Evolutionary conservation across 2,888 invertebrate genomes (phyloP).

Genomic region (Aspidiotus rigidus): DNA sequence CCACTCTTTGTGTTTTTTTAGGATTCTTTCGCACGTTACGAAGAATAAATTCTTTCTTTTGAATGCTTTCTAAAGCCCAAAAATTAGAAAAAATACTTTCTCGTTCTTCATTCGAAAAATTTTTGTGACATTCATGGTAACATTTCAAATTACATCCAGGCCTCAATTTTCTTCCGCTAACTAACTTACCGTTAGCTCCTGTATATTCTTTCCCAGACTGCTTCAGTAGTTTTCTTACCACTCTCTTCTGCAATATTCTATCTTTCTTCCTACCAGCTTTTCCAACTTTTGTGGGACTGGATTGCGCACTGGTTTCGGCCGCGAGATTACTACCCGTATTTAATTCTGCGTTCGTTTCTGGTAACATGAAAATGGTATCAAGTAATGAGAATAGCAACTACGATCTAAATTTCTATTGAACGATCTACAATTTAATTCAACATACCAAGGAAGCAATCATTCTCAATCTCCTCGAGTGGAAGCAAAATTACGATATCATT

Average conservation of each 20-base stretch:
- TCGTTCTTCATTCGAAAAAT: conserved; percentile 14
- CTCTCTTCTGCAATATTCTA: not conserved
- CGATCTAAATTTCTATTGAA: too few relatives aligned
- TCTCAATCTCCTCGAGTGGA: too few relatives aligned
- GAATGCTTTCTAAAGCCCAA: conserved; percentile 8
- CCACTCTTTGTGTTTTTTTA: conserved; percentile 4
- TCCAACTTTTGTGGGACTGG: too few relatives aligned
- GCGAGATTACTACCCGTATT: too few relatives aligned
- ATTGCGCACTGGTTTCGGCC: too few relatives aligned
- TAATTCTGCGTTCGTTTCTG: too few relatives aligned
- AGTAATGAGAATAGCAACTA: too few relatives aligned
- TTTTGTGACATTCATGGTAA: conserved; percentile 6
- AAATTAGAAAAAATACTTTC: conserved; percentile 11
- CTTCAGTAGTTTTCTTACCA: conserved; percentile 5
- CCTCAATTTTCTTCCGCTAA: conserved; percentile 5
- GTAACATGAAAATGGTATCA: too few relatives aligned
- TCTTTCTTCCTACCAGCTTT: not conserved
- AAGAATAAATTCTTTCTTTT: conserved; percentile 9
- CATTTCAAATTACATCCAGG: conserved; percentile 15
- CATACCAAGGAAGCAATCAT: too few relatives aligned
- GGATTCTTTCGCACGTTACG: conserved; percentile 5
- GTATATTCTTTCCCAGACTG: conserved; percentile 13
- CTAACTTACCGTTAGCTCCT: not conserved
- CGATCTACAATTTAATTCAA: too few relatives aligned
- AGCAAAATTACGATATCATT: too few relatives aligned